A percentile compares a stretch with the other conserved stretches of the same genome.
Conservation (phyloP, 2,888 invertebrate species). For the Phortica magna region DNA sequence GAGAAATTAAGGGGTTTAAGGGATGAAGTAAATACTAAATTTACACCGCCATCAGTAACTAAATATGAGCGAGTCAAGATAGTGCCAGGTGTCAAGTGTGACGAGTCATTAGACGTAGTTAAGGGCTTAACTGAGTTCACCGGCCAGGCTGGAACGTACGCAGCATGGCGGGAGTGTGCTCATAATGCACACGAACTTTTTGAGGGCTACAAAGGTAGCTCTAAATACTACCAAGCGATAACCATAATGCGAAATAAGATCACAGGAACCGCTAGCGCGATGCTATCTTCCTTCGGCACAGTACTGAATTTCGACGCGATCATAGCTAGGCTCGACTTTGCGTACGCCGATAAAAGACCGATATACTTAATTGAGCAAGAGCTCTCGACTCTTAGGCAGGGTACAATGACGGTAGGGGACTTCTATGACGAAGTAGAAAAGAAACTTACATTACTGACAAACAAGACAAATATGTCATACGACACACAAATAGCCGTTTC, state of each 20-base stretch:
- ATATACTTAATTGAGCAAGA: slow-evolving; percentile 29
- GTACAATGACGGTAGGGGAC: neutral
- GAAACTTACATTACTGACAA: slow-evolving; percentile 40
- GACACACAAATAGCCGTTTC: slow-evolving; percentile 32
- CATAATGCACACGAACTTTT: slow-evolving; percentile 17
- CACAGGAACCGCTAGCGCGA: slow-evolving; percentile 5
- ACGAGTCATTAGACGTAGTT: slow-evolving; percentile 11
- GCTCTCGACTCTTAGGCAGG: slow-evolving; percentile 10
- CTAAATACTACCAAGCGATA: slow-evolving; percentile 38
- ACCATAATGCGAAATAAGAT: slow-evolving; percentile 42
- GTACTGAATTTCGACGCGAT: neutral
- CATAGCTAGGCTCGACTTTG: slow-evolving; percentile 15
- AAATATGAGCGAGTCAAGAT: neutral
- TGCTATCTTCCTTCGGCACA: slow-evolving; percentile 1
- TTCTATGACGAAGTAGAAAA: slow-evolving; percentile 38
- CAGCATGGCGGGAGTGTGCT: slow-evolving; percentile 32
- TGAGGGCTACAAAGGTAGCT: slow-evolving; percentile 32
- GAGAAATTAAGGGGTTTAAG: neutral
- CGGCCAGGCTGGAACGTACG: slow-evolving; percentile 35
- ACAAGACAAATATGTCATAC: slow-evolving; percentile 43
- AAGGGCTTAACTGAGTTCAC: slow-evolving; percentile 19
- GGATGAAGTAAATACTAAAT: neutral
- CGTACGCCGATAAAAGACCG: slow-evolving; percentile 34
- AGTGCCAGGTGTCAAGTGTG: neutral
- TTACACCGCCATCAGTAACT: neutral